A percentile compares a stretch with the other conserved stretches of the same genome.
Evolutionary conservation across 2,888 invertebrate species (phyloP).

Genomic region (Belgica antarctica): DNA sequence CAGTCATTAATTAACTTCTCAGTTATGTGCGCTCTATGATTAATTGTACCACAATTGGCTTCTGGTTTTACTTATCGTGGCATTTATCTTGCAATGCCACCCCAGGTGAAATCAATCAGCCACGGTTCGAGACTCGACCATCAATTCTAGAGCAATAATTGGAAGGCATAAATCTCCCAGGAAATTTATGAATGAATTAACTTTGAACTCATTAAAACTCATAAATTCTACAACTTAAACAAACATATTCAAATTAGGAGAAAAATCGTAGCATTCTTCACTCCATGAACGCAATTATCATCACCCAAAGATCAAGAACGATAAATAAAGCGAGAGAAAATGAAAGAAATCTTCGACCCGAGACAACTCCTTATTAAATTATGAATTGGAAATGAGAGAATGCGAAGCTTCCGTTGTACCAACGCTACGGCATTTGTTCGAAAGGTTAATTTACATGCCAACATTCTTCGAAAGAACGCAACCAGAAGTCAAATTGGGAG

Average conservation of each 20-base stretch:
- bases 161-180: neutral
- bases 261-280: neutral
- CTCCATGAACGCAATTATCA: neutral
- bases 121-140: neutral
- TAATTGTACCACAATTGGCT: slow-evolving; percentile 40
- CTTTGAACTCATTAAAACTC: neutral
- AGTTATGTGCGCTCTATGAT: slow-evolving; percentile 23
- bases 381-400: slow-evolving; percentile 10
- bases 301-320: neutral
- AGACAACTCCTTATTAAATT: slow-evolving; percentile 23
- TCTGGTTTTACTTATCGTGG: slow-evolving; percentile 33
- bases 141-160: neutral
- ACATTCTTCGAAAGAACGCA: neutral
- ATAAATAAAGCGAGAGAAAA: neutral
- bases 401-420: slow-evolving; percentile 11
- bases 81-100: slow-evolving; percentile 33
- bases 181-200: slow-evolving; percentile 26
- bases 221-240: slow-evolving; percentile 1
- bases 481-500: slow-evolving; percentile 8
- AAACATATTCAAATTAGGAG: neutral
- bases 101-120: slow-evolving; percentile 35
- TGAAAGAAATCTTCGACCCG: neutral
- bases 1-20: slow-evolving; percentile 23
- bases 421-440: neutral
- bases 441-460: slow-evolving; percentile 18